phyloP scores from a whole-genome alignment of 2,888 invertebrate genomes.

The Mycalesis mineus region DNA sequence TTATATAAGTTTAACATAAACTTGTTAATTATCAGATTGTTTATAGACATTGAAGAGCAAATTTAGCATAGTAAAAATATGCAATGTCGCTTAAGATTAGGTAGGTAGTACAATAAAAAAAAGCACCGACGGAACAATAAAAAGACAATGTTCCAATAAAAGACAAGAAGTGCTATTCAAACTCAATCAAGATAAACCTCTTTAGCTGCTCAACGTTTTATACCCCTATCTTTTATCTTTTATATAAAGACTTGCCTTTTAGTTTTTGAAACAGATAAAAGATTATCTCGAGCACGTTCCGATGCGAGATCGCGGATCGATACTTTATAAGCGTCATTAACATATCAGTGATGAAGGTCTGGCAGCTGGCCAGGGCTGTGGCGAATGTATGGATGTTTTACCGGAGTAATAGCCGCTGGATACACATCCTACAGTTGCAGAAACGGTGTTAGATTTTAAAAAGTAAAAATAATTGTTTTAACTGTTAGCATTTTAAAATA shows the following conservation, averaged over 20 bases:
- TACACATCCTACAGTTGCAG: background rate
- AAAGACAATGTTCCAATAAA: background rate
- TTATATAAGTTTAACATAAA: too few species aligned
- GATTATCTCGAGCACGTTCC: slow-evolving; percentile 29
- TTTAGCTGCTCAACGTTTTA: slow-evolving; percentile 1
- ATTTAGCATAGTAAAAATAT: too few species aligned
- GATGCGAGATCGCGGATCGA: slow-evolving; percentile 29
- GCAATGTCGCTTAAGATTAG: too few species aligned
- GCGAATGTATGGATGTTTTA: slow-evolving; percentile 4
- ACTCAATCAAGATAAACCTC: slow-evolving; percentile 2
- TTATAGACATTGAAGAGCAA: background rate
- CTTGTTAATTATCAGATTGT: too few species aligned
- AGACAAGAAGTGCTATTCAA: slow-evolving; percentile 1
- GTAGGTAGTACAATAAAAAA: background rate
- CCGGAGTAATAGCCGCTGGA: background rate
- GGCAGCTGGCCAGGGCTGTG: slow-evolving; percentile 34
- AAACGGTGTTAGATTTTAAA: background rate
- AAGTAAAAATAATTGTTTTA: too few species aligned
- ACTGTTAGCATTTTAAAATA: too few species aligned
- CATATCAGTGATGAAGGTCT: slow-evolving; percentile 36
- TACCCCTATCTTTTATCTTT: background rate
- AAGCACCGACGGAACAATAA: background rate
- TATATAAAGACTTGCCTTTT: slow-evolving; percentile 24
- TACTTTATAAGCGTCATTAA: slow-evolving; percentile 35
- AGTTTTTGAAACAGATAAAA: slow-evolving; percentile 30